Evolutionary conservation across 2,797 vertebrate genomes (phyloP).

Genomic region (Distichodus sexfasciatus): DNA sequence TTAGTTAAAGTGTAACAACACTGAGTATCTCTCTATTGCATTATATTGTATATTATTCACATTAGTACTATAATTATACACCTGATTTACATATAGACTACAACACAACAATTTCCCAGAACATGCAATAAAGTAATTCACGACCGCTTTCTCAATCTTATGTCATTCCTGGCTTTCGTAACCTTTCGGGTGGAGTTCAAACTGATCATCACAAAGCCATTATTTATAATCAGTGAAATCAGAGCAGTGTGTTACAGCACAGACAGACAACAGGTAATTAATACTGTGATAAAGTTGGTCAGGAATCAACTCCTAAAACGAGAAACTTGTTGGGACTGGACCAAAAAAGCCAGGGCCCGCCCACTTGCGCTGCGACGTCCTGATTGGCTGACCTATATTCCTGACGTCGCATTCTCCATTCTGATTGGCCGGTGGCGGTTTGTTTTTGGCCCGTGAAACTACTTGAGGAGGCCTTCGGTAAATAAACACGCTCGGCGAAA

Average conservation of each 20-base stretch:
- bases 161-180: neutral
- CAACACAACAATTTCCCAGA: no score
- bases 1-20: no score
- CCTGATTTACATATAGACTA: no score
- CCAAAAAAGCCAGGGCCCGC: no score
- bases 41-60: no score
- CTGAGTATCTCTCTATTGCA: no score
- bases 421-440: conserved; percentile 64
- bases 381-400: conserved; percentile 75
- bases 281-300: no score
- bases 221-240: neutral
- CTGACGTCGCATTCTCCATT: conserved; percentile 26
- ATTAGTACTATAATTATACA: no score
- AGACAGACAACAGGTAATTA: neutral
- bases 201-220: neutral
- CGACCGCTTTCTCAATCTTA: neutral
- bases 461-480: conserved; percentile 66
- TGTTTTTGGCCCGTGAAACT: conserved; percentile 68
- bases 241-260: neutral
- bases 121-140: neutral
- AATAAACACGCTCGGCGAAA: conserved; percentile 62
- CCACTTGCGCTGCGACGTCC: conserved; percentile 1
- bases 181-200: neutral
- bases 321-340: no score
- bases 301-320: no score